phyloP scores from a whole-genome alignment of 2,797 vertebrate genomes.

The Huso huso region DNA sequence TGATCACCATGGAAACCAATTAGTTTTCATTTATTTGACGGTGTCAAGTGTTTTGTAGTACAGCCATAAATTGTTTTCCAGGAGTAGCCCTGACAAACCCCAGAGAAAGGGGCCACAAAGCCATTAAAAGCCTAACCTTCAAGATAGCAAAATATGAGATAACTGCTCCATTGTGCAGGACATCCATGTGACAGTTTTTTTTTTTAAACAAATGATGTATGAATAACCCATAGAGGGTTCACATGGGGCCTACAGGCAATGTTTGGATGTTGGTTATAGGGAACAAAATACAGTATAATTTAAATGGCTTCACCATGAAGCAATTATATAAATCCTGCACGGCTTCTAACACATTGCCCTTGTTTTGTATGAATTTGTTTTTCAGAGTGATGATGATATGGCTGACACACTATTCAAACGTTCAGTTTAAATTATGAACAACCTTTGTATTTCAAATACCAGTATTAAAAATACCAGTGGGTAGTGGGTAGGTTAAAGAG shows the following conservation, averaged over 20 bases:
- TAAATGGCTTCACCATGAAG: too few species aligned
- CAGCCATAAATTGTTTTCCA: constrained; percentile 53
- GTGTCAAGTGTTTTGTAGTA: constrained; percentile 46
- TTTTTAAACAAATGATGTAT: constrained; percentile 19
- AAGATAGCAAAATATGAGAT: constrained; percentile 34
- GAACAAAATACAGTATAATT: too few species aligned
- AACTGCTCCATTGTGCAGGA: constrained; percentile 16
- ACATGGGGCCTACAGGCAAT: constrained; percentile 2
- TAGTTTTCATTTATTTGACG: constrained; percentile 61
- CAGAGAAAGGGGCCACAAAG: constrained; percentile 26
- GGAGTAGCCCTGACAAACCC: constrained; percentile 36
- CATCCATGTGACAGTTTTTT: constrained; percentile 13
- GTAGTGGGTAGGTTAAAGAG: too few species aligned
- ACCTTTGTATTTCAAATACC: too few species aligned
- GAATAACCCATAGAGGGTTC: constrained; percentile 7
- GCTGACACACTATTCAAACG: too few species aligned
- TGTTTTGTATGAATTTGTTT: too few species aligned
- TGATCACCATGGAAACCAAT: constrained; percentile 61
- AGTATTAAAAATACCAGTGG: too few species aligned
- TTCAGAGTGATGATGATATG: too few species aligned
- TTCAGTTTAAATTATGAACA: too few species aligned
- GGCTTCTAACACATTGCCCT: too few species aligned
- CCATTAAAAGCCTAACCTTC: constrained; percentile 40
- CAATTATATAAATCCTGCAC: too few species aligned
- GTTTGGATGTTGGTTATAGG: constrained; percentile 10